Conservation (phyloP, 2,797 vertebrate genomes). For the Leucoraja ocellata region DNA sequence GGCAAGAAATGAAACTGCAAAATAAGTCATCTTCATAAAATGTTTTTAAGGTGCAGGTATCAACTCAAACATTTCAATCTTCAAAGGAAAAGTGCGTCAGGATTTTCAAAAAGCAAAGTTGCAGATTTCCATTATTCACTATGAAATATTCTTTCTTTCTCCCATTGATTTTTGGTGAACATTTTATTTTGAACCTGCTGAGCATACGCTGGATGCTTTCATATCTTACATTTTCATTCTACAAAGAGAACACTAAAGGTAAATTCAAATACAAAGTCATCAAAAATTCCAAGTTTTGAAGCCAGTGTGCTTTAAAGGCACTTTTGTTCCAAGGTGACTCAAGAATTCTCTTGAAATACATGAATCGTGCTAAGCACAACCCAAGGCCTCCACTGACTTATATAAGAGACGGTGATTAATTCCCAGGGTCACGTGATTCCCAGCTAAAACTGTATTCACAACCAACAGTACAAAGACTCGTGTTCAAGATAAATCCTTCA, state of each 20-base stretch:
- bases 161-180: too few relatives aligned
- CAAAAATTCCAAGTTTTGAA: neutral
- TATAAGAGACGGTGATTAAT: neutral
- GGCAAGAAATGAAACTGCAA: neutral
- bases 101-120: neutral
- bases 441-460: neutral
- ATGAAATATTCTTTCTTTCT: neutral
- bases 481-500: neutral
- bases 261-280: constrained; percentile 22
- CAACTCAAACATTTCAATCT: neutral
- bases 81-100: neutral
- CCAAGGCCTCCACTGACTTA: neutral
- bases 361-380: neutral
- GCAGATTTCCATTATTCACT: neutral
- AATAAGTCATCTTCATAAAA: neutral
- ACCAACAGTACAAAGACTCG: neutral
- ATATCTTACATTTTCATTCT: neutral
- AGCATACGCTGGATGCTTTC: neutral
- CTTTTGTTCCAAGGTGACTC: constrained; percentile 2
- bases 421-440: neutral
- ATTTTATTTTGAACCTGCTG: neutral
- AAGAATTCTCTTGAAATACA: constrained; percentile 13
- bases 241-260: constrained; percentile 4
- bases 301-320: neutral
- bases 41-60: neutral